Evolutionary conservation across 2,113 vertebrate species (phyloP).

Genomic region (Clarias gariepinus): DNA sequence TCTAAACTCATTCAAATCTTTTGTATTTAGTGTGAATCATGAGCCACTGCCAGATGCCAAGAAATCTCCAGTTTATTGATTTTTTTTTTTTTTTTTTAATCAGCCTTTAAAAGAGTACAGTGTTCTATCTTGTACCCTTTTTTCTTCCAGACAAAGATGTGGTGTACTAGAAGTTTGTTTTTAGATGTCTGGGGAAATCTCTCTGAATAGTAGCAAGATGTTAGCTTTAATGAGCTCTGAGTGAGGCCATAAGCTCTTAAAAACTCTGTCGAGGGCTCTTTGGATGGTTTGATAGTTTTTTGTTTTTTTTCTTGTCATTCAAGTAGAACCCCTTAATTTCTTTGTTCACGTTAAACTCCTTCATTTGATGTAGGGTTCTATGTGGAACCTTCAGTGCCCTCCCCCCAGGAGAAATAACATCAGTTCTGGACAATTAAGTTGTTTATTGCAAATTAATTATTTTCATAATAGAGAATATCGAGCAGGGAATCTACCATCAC

Average conservation of each 20-base stretch:
- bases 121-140: slow-evolving; percentile 15
- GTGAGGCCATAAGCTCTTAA: not conserved
- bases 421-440: too few relatives aligned
- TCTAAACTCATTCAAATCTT: not conserved
- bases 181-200: slow-evolving; percentile 4
- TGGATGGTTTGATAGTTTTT: not conserved
- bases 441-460: too few relatives aligned
- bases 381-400: not conserved
- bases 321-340: not conserved
- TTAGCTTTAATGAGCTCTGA: not conserved
- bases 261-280: not conserved
- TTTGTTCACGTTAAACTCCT: not conserved
- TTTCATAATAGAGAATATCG: too few relatives aligned
- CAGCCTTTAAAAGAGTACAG: not conserved
- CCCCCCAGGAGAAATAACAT: not conserved
- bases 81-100: not conserved
- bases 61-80: slow-evolving; percentile 11
- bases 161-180: slow-evolving; percentile 31
- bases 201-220: not conserved
- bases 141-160: not conserved
- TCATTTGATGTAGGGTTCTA: not conserved
- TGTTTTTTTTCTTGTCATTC: not conserved
- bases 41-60: not conserved
- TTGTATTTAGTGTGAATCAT: slow-evolving; percentile 1
- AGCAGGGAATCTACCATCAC: too few relatives aligned